Base-by-base conservation (phyloP, 2,888 invertebrate genomes). In the Aphelenchoides bicaudatus region DNA sequence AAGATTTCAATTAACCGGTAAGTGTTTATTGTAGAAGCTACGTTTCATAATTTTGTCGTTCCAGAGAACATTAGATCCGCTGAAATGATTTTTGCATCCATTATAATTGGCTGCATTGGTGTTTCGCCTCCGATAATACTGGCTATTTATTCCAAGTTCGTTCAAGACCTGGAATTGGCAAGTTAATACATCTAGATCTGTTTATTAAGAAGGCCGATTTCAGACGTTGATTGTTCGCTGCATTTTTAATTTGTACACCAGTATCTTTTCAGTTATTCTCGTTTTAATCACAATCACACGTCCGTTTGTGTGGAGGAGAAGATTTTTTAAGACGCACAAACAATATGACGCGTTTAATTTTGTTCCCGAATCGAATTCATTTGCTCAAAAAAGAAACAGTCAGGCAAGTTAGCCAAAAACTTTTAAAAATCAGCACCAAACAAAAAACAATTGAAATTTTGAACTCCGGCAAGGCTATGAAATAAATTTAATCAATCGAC, bases 301-400 rank as follows among this genome's bases (percentile, higher is more conserved):
- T 8, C 21, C 43, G 10, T 25, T 21, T 25, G 23, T 43, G 10
- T 43, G 43, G 43, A 19, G 43, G n/a, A n/a, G 8, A 19, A 19
- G 16, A 43, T 10, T 43, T 43, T n/a, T 19, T 25, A 10, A 10
- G 25, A 19, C 16, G 25, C 6, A 19, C 25, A 8, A 19, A n/a
- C 10, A n/a, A 43, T 25, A 21, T 43, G 43, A 8, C 6, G 43
- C 43, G 25, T 21, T 19, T 6, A 6, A n/a, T 43, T 25, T 43
- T 43, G 10, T 43, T 19, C 25, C 43, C 43, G 23, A 43, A 43
- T 43, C 43, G 43, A 43, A 43, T 43, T 43, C 43, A 25, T 8
- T 6, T 43, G 10, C 43, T 43, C 21, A 6, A n/a, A 21, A 10
- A 21, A 25, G 43, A 43, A n/a, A 21, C 43, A 8, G 8, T 43